A percentile compares a stretch with the other conserved stretches of the same genome.
These are phyloP conservation scores for Drosophila barbarae DNA, from an alignment of 2,888 invertebrate genomes.

Conservation along the genomic window DNA sequence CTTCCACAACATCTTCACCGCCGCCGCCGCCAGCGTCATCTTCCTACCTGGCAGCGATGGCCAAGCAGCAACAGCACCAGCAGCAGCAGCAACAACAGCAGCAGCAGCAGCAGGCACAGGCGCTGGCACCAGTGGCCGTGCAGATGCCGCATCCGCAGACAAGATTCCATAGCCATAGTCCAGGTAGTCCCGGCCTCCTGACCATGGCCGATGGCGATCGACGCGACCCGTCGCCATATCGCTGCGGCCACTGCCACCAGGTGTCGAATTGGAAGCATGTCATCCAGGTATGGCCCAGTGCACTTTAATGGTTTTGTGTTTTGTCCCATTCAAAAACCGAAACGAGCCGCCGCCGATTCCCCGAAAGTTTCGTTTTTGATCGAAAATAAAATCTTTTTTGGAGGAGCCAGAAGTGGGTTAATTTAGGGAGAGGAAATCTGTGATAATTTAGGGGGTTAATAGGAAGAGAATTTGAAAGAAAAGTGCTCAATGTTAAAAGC, in stretches of 20 bases:
- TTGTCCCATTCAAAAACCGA: constrained; percentile 53
- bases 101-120: constrained; percentile 19
- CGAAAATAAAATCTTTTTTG: background rate
- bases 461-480: background rate
- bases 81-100: constrained; percentile 38
- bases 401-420: background rate
- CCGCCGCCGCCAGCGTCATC: constrained; percentile 30
- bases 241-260: constrained; percentile 90
- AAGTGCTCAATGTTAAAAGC: background rate
- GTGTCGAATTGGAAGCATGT: constrained; percentile 92
- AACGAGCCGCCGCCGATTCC: constrained; percentile 35
- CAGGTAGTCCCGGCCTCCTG: constrained; percentile 69
- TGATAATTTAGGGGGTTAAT: too few relatives aligned
- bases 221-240: constrained; percentile 83
- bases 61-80: constrained; percentile 24
- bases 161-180: constrained; percentile 67
- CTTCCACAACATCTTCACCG: constrained; percentile 47
- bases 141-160: constrained; percentile 40
- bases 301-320: constrained; percentile 51
- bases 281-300: constrained; percentile 84
- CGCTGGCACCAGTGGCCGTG: constrained; percentile 21
- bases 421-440: background rate
- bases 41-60: constrained; percentile 31
- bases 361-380: constrained; percentile 18
- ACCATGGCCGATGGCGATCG: constrained; percentile 77